Conservation (phyloP, 2,888 invertebrate genomes). For the Tetragnatha montana region DNA sequence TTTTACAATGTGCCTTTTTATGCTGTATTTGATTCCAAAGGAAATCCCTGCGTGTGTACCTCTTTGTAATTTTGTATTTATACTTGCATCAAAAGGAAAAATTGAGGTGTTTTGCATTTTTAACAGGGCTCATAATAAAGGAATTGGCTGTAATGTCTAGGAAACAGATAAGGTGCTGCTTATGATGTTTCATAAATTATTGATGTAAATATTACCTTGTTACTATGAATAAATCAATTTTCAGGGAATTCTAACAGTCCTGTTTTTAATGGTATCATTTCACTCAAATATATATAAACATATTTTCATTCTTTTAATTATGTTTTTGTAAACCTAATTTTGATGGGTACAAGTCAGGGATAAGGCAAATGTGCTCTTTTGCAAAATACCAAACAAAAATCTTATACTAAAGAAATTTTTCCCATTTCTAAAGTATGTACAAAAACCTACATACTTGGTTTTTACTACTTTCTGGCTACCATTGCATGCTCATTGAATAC, state of each 20-base stretch:
- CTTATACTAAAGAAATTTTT: no score
- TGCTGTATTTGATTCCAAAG: slow-evolving; percentile 17
- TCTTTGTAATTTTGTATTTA: slow-evolving; percentile 18
- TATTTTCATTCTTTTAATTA: no score
- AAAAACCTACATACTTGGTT: no score
- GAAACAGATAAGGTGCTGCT: slow-evolving; percentile 32
- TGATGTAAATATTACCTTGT: slow-evolving; percentile 49
- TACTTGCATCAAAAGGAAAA: slow-evolving; percentile 7
- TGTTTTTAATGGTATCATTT: no score
- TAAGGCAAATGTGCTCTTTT: no score
- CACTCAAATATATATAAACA: no score
- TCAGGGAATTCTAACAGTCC: neutral
- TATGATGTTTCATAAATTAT: slow-evolving; percentile 34
- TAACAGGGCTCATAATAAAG: slow-evolving; percentile 16
- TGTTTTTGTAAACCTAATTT: no score
- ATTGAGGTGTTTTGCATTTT: slow-evolving; percentile 4
- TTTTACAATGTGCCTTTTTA: slow-evolving; percentile 40
- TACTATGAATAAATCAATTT: slow-evolving; percentile 33
- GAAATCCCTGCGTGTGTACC: neutral
- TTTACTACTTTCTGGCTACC: no score
- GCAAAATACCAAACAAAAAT: no score
- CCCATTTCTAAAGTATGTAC: no score
- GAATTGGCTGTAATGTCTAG: neutral
- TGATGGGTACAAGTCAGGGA: no score
- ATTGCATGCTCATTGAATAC: no score